Conservation (phyloP, 2,113 vertebrate species). For the Micronycteris hirsuta region DNA sequence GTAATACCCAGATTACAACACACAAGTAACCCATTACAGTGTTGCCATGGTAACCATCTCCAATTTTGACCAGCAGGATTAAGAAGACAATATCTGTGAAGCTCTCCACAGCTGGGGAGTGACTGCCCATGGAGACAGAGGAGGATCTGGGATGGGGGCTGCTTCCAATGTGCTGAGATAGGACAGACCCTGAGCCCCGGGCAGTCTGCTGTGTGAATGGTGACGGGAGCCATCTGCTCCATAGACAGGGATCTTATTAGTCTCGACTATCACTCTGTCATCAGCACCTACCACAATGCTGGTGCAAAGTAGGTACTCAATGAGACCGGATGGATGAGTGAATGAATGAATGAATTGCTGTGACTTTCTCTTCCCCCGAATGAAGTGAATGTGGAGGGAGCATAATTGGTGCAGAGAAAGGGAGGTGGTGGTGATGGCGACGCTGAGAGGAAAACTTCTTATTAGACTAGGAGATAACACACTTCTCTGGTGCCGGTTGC, state of each 20-base stretch:
- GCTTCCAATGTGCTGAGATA: background rate
- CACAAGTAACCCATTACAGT: conserved; percentile 4
- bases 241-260: background rate
- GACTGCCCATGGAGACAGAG: background rate
- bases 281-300: background rate
- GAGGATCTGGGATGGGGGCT: background rate
- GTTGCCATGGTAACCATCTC: conserved; percentile 57
- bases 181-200: background rate
- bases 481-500: background rate
- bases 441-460: background rate
- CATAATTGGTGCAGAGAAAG: background rate
- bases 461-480: background rate
- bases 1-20: conserved; percentile 25
- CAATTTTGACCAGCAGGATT: conserved; percentile 43
- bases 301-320: background rate
- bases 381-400: background rate
- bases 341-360: background rate
- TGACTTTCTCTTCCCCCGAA: background rate
- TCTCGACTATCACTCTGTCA: background rate
- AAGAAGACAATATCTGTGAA: conserved; percentile 11
- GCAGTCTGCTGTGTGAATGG: background rate
- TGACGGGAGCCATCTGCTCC: background rate
- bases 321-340: background rate
- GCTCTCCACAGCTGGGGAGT: background rate
- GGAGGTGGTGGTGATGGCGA: background rate